These are phyloP conservation scores for Zaprionus vittiger DNA, from an alignment of 1,140 invertebrate species.

Conservation along the genomic window DNA sequence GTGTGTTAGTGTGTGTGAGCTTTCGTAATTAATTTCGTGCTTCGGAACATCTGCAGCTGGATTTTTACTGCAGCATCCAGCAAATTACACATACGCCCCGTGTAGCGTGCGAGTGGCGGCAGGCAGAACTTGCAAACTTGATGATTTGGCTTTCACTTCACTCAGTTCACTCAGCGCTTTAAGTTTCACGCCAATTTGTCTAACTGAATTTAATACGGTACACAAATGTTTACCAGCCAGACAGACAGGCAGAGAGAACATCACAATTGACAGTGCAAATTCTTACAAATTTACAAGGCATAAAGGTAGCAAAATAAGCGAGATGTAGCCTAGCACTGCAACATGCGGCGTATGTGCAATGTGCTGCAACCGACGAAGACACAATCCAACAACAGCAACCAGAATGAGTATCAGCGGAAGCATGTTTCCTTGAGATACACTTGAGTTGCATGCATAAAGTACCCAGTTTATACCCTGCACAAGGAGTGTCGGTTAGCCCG, in stretches of 20 bases:
- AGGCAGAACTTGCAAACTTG: conserved; percentile 51
- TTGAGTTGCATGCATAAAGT: conserved; percentile 18
- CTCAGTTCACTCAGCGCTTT: background rate
- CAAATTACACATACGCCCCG: conserved; percentile 73
- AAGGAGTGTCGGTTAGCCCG: background rate
- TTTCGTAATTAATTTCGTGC: conserved; percentile 79
- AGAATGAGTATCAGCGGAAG: conserved; percentile 19
- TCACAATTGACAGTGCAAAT: conserved; percentile 73
- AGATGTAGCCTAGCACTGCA: conserved; percentile 12
- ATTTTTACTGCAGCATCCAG: conserved; percentile 73
- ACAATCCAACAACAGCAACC: conserved; percentile 20
- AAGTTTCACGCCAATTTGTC: conserved; percentile 59
- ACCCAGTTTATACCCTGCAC: conserved; percentile 13
- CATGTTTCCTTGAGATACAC: conserved; percentile 18
- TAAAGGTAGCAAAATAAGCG: conserved; percentile 35
- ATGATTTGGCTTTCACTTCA: conserved; percentile 55
- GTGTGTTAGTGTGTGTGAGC: conserved; percentile 35
- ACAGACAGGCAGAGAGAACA: background rate
- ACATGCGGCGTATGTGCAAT: conserved; percentile 44
- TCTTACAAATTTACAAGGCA: conserved; percentile 65
- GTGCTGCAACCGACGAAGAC: conserved; percentile 27
- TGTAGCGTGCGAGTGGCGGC: conserved; percentile 43
- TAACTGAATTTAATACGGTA: conserved; percentile 63
- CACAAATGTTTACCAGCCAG: conserved; percentile 53
- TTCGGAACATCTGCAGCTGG: conserved; percentile 78